Evolutionary conservation across 2,797 vertebrate genomes (phyloP), one percentile per base, ranked within the genome.

Genomic region (Meda fulgida): DNA sequence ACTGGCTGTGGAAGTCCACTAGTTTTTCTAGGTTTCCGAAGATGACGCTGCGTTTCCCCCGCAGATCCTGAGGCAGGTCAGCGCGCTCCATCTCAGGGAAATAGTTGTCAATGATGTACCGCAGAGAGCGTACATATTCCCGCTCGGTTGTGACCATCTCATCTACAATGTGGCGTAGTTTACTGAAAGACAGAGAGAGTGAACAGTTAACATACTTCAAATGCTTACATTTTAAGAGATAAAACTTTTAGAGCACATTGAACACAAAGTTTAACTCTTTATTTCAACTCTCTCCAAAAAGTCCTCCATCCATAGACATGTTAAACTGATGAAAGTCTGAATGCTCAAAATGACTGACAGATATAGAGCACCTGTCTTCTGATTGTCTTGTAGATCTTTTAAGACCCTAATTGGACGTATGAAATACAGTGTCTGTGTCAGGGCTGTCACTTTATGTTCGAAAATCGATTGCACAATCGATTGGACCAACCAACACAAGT

Each of bases 21-120:
- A 99, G 95, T 26, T 98, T 99, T 94, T 99, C 97, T 92, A 99
- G 93, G 93, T 99, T 99, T 4, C 98, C 97, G 18, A 99, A 99
- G 26, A 99, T 95, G 72, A 97, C 94, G 0, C 95, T 95, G 13
- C 97, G 96, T 81, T 98, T 97, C 0, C 98, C 98, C 0, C 98
- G 91, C 82, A 99, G 96, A 91, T 97, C 97, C 94, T 98, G 97
- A 0, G 98, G 98, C 2, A 98, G 95, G 92, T 98, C 97, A 0
- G 81, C 70, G 0, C 96, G 96, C 88, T 99, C 97, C 96, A 99
- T 96, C 94, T 99, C 97, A 0, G 98, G 97, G 90, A 97, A 97
- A 93, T 99, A 99, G 91, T 97, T 97, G 9, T 96, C 95, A 0
- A 97, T 95, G 92, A 97, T 96, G 92, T 98, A 99, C 23, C 91